Evolutionary conservation across 2,888 invertebrate genomes (phyloP).

Genomic region (Oxystoma pomonae): DNA sequence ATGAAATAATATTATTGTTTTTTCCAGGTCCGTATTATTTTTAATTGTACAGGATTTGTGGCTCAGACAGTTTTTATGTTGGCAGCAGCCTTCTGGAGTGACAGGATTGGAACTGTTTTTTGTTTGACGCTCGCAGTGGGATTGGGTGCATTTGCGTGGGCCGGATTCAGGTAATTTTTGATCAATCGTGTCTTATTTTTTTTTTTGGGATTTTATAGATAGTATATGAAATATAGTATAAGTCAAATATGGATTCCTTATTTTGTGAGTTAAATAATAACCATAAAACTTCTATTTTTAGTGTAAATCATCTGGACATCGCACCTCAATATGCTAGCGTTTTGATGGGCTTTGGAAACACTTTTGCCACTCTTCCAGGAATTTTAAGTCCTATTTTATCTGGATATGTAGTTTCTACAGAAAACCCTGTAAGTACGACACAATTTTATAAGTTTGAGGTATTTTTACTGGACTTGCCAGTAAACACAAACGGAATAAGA

Average conservation of each 20-base stretch:
- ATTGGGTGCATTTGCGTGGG: slow-evolving; percentile 89
- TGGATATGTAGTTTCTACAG: slow-evolving; percentile 28
- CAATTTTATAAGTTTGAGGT: too few species aligned
- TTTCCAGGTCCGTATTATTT: slow-evolving; percentile 50
- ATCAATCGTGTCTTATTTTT: too few species aligned
- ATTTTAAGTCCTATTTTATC: slow-evolving; percentile 32
- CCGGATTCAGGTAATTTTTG: slow-evolving; percentile 84
- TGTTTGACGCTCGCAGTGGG: slow-evolving; percentile 86
- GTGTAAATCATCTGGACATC: slow-evolving; percentile 33
- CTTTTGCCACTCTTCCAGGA: slow-evolving; percentile 32
- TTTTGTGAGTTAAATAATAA: too few species aligned
- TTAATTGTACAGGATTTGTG: slow-evolving; percentile 71
- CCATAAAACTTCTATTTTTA: too few species aligned
- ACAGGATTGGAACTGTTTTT: slow-evolving; percentile 63
- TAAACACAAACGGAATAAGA: too few species aligned
- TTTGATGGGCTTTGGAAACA: slow-evolving; percentile 32
- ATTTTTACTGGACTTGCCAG: too few species aligned
- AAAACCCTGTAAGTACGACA: background rate
- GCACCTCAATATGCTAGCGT: slow-evolving; percentile 33
- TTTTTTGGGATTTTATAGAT: too few species aligned
- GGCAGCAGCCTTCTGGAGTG: slow-evolving; percentile 70
- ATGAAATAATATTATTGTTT: background rate
- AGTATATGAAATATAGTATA: too few species aligned
- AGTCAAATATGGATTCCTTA: too few species aligned
- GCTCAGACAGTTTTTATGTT: slow-evolving; percentile 84